These are phyloP conservation scores for Prionailurus bengalensis DNA, from an alignment of 2,113 vertebrate genomes.

Conservation along the genomic window DNA sequence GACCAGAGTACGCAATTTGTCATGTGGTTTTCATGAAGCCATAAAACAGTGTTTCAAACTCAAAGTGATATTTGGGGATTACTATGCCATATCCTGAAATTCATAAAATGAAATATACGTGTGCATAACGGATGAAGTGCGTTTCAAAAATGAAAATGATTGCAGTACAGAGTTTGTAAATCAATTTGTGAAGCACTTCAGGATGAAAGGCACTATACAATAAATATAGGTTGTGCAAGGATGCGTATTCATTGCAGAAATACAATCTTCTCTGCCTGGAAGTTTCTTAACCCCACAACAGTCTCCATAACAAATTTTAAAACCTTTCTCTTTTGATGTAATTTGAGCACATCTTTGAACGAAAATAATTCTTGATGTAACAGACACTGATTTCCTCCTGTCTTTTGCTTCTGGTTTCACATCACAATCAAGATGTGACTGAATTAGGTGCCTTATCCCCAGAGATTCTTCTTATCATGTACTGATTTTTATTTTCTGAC, in stretches of 20 bases:
- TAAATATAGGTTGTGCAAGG: slow-evolving; percentile 48
- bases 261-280: not conserved
- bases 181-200: slow-evolving; percentile 71
- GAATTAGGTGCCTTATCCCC: not conserved
- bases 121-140: slow-evolving; percentile 62
- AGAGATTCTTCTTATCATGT: not conserved
- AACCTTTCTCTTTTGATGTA: not conserved
- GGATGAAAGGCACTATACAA: not conserved
- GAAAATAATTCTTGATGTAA: not conserved
- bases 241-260: slow-evolving; percentile 4
- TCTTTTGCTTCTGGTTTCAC: not conserved
- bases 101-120: slow-evolving; percentile 61
- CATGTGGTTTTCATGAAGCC: slow-evolving; percentile 68
- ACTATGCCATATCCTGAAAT: slow-evolving; percentile 67
- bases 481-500: not conserved
- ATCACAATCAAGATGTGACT: not conserved
- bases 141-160: slow-evolving; percentile 66
- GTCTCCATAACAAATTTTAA: not conserved
- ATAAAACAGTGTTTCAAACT: slow-evolving; percentile 70
- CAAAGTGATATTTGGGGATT: slow-evolving; percentile 71
- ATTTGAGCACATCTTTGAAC: not conserved
- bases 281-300: not conserved
- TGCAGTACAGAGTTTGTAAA: slow-evolving; percentile 56
- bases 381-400: not conserved
- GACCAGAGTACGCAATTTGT: slow-evolving; percentile 68